These are phyloP conservation scores for Acrocyrtus sp. DNA, from an alignment of 2,888 invertebrate genomes.

Conservation along the genomic window DNA sequence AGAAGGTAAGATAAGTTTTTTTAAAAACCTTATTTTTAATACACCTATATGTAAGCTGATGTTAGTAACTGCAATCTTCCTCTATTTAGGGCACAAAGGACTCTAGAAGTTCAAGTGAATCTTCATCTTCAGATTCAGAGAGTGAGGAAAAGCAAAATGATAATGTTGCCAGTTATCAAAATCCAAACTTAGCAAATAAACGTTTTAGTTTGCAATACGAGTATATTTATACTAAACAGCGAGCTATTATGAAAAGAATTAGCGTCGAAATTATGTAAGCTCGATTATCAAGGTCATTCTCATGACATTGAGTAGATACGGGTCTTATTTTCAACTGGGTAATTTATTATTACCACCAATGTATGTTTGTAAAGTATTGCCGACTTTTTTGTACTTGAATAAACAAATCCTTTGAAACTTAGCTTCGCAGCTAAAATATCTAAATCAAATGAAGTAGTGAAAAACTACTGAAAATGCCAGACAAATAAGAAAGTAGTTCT, in stretches of 20 bases:
- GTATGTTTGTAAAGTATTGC: too few relatives aligned
- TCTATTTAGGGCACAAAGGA: constrained; percentile 42
- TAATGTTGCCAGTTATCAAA: not conserved
- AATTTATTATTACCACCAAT: too few relatives aligned
- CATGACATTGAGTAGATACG: too few relatives aligned
- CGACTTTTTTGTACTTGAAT: too few relatives aligned
- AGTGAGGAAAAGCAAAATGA: not conserved
- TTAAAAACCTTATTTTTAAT: not conserved
- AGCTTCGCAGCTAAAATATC: too few relatives aligned
- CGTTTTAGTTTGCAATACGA: not conserved
- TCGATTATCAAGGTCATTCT: too few relatives aligned
- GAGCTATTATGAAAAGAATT: constrained; percentile 12
- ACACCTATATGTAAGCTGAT: too few relatives aligned
- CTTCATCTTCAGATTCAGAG: constrained; percentile 24
- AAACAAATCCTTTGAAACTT: too few relatives aligned
- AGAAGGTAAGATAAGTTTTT: constrained; percentile 67
- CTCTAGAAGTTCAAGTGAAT: constrained; percentile 57
- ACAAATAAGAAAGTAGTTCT: too few relatives aligned
- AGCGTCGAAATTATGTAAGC: constrained; percentile 16
- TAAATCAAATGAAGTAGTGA: too few relatives aligned
- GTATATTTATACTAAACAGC: not conserved
- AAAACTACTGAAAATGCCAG: too few relatives aligned
- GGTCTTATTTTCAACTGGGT: too few relatives aligned
- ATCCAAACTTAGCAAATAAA: not conserved
- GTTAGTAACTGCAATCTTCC: not conserved